Conservation (phyloP, 2,797 vertebrate species). For the Spinus olivaceus region DNA sequence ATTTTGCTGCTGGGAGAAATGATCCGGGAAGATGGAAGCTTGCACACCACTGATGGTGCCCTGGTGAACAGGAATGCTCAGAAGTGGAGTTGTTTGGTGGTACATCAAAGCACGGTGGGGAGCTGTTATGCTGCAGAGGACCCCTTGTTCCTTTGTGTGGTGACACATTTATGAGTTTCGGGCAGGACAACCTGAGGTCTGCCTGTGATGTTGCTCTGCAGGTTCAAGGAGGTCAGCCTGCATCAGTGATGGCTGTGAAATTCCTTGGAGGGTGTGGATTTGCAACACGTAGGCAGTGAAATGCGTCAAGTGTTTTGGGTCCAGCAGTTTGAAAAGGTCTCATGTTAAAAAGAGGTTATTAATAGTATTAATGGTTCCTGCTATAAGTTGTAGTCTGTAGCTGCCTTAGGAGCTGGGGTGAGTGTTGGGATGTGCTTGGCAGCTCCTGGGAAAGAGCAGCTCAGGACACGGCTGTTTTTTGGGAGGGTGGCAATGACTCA, state of each 20-base stretch:
- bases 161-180: not conserved
- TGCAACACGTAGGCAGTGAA: not conserved
- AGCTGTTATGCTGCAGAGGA: not conserved
- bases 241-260: not conserved
- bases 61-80: not conserved
- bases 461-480: not conserved
- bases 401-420: not conserved
- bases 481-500: not conserved
- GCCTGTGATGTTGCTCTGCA: not conserved
- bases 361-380: not conserved
- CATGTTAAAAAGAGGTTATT: not conserved
- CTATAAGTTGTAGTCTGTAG: not conserved
- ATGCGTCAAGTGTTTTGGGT: not conserved
- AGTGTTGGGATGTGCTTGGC: not conserved
- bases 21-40: fast-evolving
- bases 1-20: not conserved
- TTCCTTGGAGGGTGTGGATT: not conserved
- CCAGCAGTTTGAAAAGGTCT: not conserved
- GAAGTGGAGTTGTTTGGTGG: not conserved
- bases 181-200: not conserved
- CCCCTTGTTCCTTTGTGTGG: not conserved
- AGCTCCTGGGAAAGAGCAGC: not conserved
- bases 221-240: not conserved
- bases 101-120: not conserved
- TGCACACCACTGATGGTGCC: not conserved